Percentiles rank a stretch among this genome's conserved stretches.
These are phyloP conservation scores for Drosophila lacicola DNA, from an alignment of 2,888 invertebrate genomes.

Conservation along the genomic window DNA sequence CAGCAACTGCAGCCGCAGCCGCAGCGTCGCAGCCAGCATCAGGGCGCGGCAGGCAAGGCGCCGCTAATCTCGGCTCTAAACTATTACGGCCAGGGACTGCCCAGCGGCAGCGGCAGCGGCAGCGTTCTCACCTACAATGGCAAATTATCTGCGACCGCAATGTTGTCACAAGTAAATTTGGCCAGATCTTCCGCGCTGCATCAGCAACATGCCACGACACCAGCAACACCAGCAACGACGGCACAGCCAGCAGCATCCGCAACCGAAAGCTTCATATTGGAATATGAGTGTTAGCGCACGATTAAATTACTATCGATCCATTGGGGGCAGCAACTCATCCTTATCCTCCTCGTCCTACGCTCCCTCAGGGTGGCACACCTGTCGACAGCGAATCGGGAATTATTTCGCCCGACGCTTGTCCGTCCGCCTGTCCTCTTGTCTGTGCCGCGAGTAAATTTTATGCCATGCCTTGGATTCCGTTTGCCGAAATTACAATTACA, in stretches of 20 bases:
- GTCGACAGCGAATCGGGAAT: constrained; percentile 22
- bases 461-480: constrained; percentile 37
- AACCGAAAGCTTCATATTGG: constrained; percentile 81
- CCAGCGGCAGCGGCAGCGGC: constrained; percentile 28
- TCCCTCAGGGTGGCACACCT: constrained; percentile 11
- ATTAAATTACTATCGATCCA: constrained; percentile 62
- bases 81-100: constrained; percentile 69
- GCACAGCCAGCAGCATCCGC: constrained; percentile 25
- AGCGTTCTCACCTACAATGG: constrained; percentile 64
- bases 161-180: constrained; percentile 79
- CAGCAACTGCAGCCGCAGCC: constrained; percentile 46
- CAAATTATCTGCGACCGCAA: constrained; percentile 75
- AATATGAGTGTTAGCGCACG: constrained; percentile 84
- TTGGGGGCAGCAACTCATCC: not conserved
- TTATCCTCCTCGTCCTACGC: not conserved
- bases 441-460: constrained; percentile 20
- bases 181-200: constrained; percentile 51
- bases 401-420: constrained; percentile 17
- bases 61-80: constrained; percentile 74
- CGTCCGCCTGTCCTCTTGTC: constrained; percentile 9
- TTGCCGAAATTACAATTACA: constrained; percentile 70
- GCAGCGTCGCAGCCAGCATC: constrained; percentile 42
- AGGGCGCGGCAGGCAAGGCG: constrained; percentile 25
- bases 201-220: constrained; percentile 44
- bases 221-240: constrained; percentile 25